Evolutionary conservation across 2,888 invertebrate genomes (phyloP).

Genomic region (Drosophila kambysellisi): DNA sequence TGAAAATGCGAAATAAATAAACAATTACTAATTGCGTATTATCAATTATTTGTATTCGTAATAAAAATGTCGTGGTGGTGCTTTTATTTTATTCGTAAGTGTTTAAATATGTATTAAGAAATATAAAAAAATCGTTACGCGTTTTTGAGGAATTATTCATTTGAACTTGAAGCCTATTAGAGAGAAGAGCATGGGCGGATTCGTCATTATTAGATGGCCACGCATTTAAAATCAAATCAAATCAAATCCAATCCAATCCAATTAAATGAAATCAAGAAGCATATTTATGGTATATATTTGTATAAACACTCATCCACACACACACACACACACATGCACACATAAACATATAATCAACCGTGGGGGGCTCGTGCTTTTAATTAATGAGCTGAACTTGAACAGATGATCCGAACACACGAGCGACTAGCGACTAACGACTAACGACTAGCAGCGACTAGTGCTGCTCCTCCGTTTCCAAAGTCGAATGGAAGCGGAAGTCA

Average conservation of each 20-base stretch:
- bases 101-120: not conserved
- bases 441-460: slow-evolving; percentile 41
- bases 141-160: slow-evolving; percentile 10
- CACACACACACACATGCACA: not conserved
- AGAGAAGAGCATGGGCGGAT: not conserved
- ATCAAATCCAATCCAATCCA: slow-evolving; percentile 34
- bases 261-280: slow-evolving; percentile 28
- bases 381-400: slow-evolving; percentile 70
- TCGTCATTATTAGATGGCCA: slow-evolving; percentile 23
- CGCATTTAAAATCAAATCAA: slow-evolving; percentile 25
- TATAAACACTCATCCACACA: not conserved
- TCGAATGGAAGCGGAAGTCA: slow-evolving; percentile 62
- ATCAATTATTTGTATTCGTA: not conserved
- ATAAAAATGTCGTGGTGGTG: not conserved
- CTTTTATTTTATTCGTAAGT: not conserved
- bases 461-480: slow-evolving; percentile 43
- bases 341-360: slow-evolving; percentile 50
- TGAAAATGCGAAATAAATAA: not conserved
- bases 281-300: not conserved
- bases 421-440: not conserved
- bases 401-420: slow-evolving; percentile 17
- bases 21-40: not conserved
- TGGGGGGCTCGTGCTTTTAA: slow-evolving; percentile 77
- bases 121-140: not conserved
- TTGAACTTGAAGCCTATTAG: slow-evolving; percentile 36